A percentile compares a stretch with the other conserved stretches of the same genome.
These are phyloP conservation scores for Enteromius paludinosus DNA, from an alignment of 2,797 vertebrate genomes.

Conservation along the genomic window DNA sequence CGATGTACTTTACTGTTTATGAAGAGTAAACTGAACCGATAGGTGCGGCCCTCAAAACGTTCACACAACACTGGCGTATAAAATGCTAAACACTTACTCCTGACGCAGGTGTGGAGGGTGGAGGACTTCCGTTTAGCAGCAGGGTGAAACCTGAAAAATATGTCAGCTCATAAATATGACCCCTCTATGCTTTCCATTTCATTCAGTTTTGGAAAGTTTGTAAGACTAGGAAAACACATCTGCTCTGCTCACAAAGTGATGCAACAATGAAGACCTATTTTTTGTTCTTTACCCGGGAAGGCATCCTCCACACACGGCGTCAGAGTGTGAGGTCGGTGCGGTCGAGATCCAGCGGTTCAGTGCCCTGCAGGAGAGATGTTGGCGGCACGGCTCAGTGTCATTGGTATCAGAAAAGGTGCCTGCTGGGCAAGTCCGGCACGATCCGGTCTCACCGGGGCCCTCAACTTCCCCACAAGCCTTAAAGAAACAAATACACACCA, in stretches of 20 bases:
- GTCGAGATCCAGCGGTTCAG: slow-evolving; percentile 70
- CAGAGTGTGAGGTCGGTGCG: slow-evolving; percentile 71
- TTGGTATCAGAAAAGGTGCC: slow-evolving; percentile 82
- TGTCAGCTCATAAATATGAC: neutral
- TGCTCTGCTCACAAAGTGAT: neutral
- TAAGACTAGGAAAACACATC: neutral
- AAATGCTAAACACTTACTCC: slow-evolving; percentile 65
- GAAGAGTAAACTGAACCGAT: neutral
- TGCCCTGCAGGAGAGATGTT: slow-evolving; percentile 77
- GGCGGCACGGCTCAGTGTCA: slow-evolving; percentile 74
- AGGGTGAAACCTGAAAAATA: slow-evolving; percentile 69
- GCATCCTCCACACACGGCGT: slow-evolving; percentile 85
- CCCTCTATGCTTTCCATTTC: neutral
- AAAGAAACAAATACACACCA: neutral
- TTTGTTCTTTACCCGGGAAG: slow-evolving; percentile 79
- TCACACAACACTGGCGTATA: neutral
- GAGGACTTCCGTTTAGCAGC: slow-evolving; percentile 53
- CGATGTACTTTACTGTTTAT: neutral
- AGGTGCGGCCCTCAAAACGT: neutral
- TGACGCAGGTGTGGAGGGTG: slow-evolving; percentile 65
- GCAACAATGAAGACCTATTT: neutral
- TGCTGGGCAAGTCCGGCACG: slow-evolving; percentile 79
- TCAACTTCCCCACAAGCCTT: slow-evolving; percentile 77
- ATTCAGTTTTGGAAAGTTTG: neutral
- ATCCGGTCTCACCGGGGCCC: slow-evolving; percentile 62